Evolutionary conservation across 2,113 vertebrate species (phyloP).

Genomic region (Calidris pygmaea): DNA sequence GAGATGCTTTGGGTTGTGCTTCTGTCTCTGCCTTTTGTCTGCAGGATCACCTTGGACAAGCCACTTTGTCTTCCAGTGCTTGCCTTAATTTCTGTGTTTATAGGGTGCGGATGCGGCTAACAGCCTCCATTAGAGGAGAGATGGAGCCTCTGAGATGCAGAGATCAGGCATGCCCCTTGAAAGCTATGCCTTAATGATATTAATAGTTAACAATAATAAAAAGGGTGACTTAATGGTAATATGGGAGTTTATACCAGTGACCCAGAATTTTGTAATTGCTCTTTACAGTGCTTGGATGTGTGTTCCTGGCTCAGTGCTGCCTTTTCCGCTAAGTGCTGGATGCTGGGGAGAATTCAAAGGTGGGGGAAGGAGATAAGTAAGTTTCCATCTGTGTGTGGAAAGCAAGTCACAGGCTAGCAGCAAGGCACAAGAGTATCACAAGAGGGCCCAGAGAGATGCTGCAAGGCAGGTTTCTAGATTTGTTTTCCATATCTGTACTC

Average conservation of each 20-base stretch:
- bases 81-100: not conserved
- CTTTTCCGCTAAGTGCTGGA: not conserved
- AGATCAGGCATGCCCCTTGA: not conserved
- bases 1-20: not conserved
- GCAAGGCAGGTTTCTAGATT: accelerated
- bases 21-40: not conserved
- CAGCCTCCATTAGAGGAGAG: not conserved
- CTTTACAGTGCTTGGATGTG: not conserved
- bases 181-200: not conserved
- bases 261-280: not conserved
- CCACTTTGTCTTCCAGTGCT: not conserved
- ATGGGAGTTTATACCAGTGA: not conserved
- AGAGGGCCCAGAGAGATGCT: not conserved
- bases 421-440: not conserved
- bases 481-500: not conserved
- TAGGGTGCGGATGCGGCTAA: not conserved
- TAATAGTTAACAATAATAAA: not conserved
- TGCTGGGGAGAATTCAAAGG: not conserved
- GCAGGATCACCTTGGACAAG: not conserved
- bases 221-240: not conserved
- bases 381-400: not conserved
- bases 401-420: not conserved
- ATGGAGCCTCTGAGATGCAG: not conserved
- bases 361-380: not conserved
- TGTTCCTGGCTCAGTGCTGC: not conserved